Evolutionary conservation across 2,888 invertebrate genomes (phyloP).

Genomic region (Drosophila rubida): DNA sequence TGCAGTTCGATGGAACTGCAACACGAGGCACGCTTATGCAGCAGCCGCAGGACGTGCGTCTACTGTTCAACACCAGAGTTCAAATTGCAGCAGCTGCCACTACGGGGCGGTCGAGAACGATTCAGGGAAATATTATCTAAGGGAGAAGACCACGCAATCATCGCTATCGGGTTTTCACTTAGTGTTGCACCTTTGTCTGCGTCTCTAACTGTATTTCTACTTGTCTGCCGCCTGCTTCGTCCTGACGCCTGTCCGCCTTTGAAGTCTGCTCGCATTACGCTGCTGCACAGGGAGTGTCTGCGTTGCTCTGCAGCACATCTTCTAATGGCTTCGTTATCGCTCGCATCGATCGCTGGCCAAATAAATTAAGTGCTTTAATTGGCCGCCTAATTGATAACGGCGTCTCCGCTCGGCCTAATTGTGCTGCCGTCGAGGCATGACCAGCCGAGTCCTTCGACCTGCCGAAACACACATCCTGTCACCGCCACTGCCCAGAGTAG

Average conservation of each 20-base stretch:
- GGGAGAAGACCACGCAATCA: slow-evolving; percentile 42
- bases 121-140: slow-evolving; percentile 52
- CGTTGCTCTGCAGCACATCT: slow-evolving; percentile 32
- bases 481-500: slow-evolving; percentile 9
- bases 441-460: slow-evolving; percentile 5
- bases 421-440: slow-evolving; percentile 29
- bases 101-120: slow-evolving; percentile 10
- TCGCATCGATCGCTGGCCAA: slow-evolving; percentile 55
- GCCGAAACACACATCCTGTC: slow-evolving; percentile 28
- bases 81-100: slow-evolving; percentile 54
- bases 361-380: slow-evolving; percentile 68
- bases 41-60: slow-evolving; percentile 47
- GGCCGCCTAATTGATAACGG: slow-evolving; percentile 66
- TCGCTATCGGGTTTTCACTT: slow-evolving; percentile 55
- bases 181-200: slow-evolving; percentile 48
- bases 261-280: slow-evolving; percentile 55
- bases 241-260: slow-evolving; percentile 44
- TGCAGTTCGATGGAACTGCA: slow-evolving; percentile 33
- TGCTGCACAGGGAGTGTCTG: neutral
- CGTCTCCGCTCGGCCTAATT: slow-evolving; percentile 35
- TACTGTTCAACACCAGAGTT: slow-evolving; percentile 46
- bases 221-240: neutral
- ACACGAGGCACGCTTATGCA: slow-evolving; percentile 31
- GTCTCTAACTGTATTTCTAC: neutral
- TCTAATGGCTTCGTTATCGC: slow-evolving; percentile 73